phyloP scores from a whole-genome alignment of 2,113 vertebrate genomes.

The Tamias sibiricus region DNA sequence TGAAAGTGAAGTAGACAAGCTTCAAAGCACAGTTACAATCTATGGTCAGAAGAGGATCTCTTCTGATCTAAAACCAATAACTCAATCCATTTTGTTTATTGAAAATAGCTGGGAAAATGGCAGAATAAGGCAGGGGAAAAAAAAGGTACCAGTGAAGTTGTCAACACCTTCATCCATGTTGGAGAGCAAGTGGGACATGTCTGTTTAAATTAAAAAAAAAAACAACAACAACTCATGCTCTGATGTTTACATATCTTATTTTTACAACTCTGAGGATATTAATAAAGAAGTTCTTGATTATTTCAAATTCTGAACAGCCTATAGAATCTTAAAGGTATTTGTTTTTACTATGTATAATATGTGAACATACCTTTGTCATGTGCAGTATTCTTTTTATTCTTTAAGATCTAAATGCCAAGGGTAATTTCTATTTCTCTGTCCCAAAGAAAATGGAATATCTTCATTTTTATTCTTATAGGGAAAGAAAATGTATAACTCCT shows the following conservation, averaged over 20 bases:
- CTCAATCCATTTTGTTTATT: not conserved
- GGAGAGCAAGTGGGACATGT: not conserved
- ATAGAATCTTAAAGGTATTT: not conserved
- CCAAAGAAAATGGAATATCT: not conserved
- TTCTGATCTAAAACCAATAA: not conserved
- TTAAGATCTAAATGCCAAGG: not conserved
- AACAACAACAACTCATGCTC: not conserved
- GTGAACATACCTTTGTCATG: not conserved
- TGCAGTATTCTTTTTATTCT: not conserved
- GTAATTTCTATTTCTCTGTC: slow-evolving; percentile 42
- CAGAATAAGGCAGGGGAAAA: not conserved
- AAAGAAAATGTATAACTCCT: not conserved
- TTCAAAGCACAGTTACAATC: not conserved
- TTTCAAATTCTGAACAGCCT: slow-evolving; percentile 11
- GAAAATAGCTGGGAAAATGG: slow-evolving; percentile 15
- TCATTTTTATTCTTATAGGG: not conserved
- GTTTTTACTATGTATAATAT: not conserved
- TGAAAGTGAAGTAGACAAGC: not conserved
- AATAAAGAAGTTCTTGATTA: not conserved
- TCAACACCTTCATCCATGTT: not conserved
- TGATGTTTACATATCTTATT: not conserved
- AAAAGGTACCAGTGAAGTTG: not conserved
- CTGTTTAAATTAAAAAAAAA: not conserved
- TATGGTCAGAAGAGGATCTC: not conserved
- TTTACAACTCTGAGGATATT: not conserved